phyloP scores from a whole-genome alignment of 1,140 invertebrate genomes.

The Ganaspis sp. region DNA sequence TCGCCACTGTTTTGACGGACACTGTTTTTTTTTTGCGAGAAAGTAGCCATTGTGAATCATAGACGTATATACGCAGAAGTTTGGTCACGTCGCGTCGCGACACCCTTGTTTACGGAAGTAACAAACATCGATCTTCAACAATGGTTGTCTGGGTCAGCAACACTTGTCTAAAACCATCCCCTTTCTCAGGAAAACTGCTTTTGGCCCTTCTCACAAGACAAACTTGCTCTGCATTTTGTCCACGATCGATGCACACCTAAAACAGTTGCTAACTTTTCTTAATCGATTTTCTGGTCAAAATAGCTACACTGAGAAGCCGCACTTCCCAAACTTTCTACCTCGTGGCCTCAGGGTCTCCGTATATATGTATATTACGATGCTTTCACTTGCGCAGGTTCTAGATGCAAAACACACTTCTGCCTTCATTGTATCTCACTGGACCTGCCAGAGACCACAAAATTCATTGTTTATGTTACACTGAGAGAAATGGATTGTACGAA shows the following conservation, averaged over 20 bases:
- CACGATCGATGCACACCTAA: background rate
- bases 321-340: background rate
- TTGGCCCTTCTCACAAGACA: background rate
- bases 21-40: no score
- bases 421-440: background rate
- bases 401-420: background rate
- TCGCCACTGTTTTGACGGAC: no score
- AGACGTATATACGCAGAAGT: background rate
- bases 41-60: background rate
- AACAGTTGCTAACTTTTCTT: slow-evolving; percentile 3
- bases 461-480: background rate
- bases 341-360: background rate
- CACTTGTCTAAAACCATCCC: slow-evolving; percentile 7
- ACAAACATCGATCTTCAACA: background rate
- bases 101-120: slow-evolving; percentile 11
- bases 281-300: slow-evolving; percentile 14
- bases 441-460: background rate
- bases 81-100: slow-evolving; percentile 5
- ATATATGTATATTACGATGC: background rate
- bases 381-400: background rate
- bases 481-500: no score
- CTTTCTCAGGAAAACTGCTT: background rate
- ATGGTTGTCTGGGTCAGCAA: background rate
- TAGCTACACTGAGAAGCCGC: background rate
- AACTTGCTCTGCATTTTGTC: background rate